Base-by-base conservation (phyloP, 2,888 invertebrate genomes). In the Cryptophagus acutangulus region DNA sequence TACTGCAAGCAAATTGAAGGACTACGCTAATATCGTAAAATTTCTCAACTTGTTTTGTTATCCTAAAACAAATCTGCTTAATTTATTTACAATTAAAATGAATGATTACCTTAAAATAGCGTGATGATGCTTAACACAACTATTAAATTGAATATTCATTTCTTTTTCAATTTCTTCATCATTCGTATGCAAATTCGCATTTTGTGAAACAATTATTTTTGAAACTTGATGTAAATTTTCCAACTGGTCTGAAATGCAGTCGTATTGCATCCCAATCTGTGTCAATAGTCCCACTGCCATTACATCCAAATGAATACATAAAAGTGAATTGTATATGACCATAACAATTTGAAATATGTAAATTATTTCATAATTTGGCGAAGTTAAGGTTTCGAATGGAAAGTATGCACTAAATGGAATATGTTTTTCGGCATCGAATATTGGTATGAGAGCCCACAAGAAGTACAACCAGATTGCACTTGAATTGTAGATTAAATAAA, bases 161-260 rank as follows among this genome's bases (percentile, higher is more conserved):
- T 31, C 31, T 12, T 6, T 31, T 14, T 15, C 12, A 31, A 15
- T 12, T 6, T 14, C 2, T 31, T 6, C 13, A 12, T 12, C 12
- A n/a, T 31, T 6, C n/a, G 15, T 3, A 3, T 15, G 12, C n/a
- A n/a, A n/a, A n/a, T n/a, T n/a, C n/a, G n/a, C n/a, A n/a, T n/a
- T n/a, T n/a, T n/a, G n/a, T n/a, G n/a, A n/a, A n/a, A n/a, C n/a
- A n/a, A n/a, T n/a, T n/a, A n/a, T n/a, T n/a, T n/a, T n/a, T n/a
- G 31, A 31, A 31, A n/a, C n/a, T 14, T 31, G 3, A n/a, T 31
- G n/a, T 31, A 31, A 31, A 31, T 31, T 12, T 31, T 3, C 31
- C 3, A 31, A n/a, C 3, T 31, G 12, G 15, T 31, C 31, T 12
- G 13, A 31, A 12, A 31, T 12, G n/a, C 12, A 14, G 4, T 31